Base-by-base conservation (phyloP, 2,113 vertebrate genomes). In the Crocuta crocuta region DNA sequence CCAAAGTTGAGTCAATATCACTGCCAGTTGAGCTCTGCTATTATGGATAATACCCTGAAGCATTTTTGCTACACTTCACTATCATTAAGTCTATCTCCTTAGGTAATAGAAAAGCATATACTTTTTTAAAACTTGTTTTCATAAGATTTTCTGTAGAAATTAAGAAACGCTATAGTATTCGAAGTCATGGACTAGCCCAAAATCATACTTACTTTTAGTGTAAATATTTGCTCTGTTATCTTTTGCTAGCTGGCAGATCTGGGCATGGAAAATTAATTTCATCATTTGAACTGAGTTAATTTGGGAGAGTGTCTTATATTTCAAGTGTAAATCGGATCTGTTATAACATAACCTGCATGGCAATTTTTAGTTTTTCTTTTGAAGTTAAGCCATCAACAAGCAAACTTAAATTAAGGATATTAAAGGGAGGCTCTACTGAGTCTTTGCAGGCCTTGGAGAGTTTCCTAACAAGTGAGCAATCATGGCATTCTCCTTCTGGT, bases 201-300 rank as follows among this genome's bases (percentile, higher is more conserved):
- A 78, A 84, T 70, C 63, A 43, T 43, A 66, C 23, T 82, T 88
- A 70, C 70, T 53, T 90, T 89, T 70, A 96, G 33, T 63, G 13
- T 43, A 43, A 96, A 70, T 83, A 84, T 70, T 96, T 84, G 79
- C 63, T 89, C 61, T 79, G 61, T 70, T 50, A 63, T 93, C 61
- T 84, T 70, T 84, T 70, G 35, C 70, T 50, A 10, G 39, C 10
- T 93, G 39, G 85, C 79, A 83, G 68, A 83, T 76, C 24, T 76
- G 24, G 23, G 39, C 17, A 50, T 63, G 7, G 53, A 78, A 33
- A 93, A 89, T 76, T 85, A 63, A 89, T 43, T 71, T 84, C 39
- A 48, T 12, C 10, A 66, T 55, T 74, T 82, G n/a, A 92, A 76
- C 23, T 23, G 76, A 82, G 21, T 74, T 92, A 65, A 66, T 81